Conservation (phyloP, 2,797 vertebrate genomes). For the Schizopygopsis malacanthus region DNA sequence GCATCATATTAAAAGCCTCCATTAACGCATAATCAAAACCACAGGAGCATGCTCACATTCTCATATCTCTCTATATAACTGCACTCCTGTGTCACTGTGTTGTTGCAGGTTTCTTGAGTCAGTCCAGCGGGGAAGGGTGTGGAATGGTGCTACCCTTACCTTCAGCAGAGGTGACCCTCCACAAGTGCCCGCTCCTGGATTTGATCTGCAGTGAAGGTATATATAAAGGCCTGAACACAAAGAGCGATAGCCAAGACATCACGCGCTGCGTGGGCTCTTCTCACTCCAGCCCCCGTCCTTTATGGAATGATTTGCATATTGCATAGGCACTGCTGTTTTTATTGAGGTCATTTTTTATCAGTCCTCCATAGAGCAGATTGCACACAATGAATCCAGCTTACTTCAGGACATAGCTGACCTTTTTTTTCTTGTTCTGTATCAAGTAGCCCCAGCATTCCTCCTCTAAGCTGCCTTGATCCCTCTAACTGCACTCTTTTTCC, state of each 20-base stretch:
- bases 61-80: constrained; percentile 34
- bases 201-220: constrained; percentile 69
- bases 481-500: background rate
- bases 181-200: constrained; percentile 64
- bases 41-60: constrained; percentile 6
- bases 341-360: constrained; percentile 78
- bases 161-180: constrained; percentile 63
- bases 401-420: constrained; percentile 72
- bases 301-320: constrained; percentile 78
- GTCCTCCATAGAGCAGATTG: constrained; percentile 50
- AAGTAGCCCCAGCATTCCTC: constrained; percentile 42
- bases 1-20: constrained; percentile 4
- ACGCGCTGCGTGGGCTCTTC: constrained; percentile 56
- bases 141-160: constrained; percentile 48
- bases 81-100: constrained; percentile 42
- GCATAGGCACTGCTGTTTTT: constrained; percentile 73
- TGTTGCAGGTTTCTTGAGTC: constrained; percentile 45
- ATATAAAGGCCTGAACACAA: constrained; percentile 69
- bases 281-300: constrained; percentile 65
- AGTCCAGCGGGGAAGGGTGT: constrained; percentile 46
- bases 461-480: constrained; percentile 41
- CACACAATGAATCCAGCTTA: constrained; percentile 77
- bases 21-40: constrained; percentile 15
- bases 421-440: constrained; percentile 55
- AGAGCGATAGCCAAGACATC: constrained; percentile 71